Percentiles rank a stretch among this genome's conserved stretches.
phyloP scores from a whole-genome alignment of 2,797 vertebrate species.

The Enteromius unitaeniatus region DNA sequence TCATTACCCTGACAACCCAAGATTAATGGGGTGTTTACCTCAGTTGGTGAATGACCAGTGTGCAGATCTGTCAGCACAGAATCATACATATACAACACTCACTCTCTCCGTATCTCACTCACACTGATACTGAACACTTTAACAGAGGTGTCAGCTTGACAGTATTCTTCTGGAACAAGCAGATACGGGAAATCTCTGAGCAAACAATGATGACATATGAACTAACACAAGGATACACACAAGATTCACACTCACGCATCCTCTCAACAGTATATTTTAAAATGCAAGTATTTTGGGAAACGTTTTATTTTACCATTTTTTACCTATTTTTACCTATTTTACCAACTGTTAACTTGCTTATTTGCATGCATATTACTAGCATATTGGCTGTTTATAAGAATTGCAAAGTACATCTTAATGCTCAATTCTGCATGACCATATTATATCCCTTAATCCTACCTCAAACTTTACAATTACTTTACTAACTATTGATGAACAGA shows the following conservation, averaged over 20 bases:
- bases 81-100: slow-evolving; percentile 51
- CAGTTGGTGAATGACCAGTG: slow-evolving; percentile 71
- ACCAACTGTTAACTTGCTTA: background rate
- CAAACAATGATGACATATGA: slow-evolving; percentile 37
- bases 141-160: slow-evolving; percentile 73
- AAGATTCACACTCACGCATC: background rate
- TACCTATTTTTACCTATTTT: too few relatives aligned
- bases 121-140: slow-evolving; percentile 70
- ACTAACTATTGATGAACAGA: background rate
- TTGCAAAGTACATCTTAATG: background rate
- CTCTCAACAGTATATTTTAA: background rate
- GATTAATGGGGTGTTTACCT: slow-evolving; percentile 71
- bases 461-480: background rate
- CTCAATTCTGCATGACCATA: background rate
- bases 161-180: slow-evolving; percentile 59
- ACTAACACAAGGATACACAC: background rate
- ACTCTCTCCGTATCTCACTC: slow-evolving; percentile 45
- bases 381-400: background rate
- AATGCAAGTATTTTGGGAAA: background rate
- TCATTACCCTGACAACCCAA: slow-evolving; percentile 72
- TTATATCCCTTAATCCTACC: background rate
- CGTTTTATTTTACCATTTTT: background rate
- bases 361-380: background rate
- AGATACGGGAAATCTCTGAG: slow-evolving; percentile 37
- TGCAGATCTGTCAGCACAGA: slow-evolving; percentile 69